Conservation (phyloP, 2,113 vertebrate genomes). For the Carlito syrichta region DNA sequence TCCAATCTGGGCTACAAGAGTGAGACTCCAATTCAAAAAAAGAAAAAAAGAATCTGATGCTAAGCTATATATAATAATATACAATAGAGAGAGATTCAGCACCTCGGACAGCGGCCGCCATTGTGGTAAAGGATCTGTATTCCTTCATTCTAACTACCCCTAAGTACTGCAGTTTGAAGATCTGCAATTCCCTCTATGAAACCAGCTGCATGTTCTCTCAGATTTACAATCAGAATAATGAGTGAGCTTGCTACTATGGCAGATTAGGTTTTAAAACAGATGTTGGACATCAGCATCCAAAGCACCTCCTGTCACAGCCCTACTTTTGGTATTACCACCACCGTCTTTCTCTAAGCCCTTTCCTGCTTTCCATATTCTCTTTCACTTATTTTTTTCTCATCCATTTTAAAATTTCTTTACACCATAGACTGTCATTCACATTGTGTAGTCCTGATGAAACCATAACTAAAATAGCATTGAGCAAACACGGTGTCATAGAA, state of each 20-base stretch:
- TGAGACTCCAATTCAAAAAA: too few species aligned
- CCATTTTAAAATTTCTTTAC: not conserved
- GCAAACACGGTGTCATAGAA: not conserved
- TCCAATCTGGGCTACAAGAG: too few species aligned
- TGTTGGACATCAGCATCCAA: not conserved
- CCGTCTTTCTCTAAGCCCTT: not conserved
- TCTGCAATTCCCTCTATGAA: not conserved
- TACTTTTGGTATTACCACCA: not conserved
- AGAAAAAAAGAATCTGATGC: not conserved
- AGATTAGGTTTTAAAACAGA: not conserved
- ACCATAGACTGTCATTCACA: not conserved
- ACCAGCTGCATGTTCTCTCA: not conserved
- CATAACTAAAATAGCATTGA: not conserved
- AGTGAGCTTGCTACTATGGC: not conserved
- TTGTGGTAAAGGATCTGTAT: fast-evolving
- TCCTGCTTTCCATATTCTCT: not conserved
- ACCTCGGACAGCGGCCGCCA: not conserved
- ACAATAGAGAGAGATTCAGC: not conserved
- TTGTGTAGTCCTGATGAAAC: not conserved
- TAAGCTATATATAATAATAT: not conserved
- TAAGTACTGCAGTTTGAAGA: not conserved
- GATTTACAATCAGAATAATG: not conserved
- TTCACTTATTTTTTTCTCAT: not conserved
- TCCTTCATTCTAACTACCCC: not conserved
- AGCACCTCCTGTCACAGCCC: not conserved